phyloP scores from a whole-genome alignment of 2,888 invertebrate genomes.

The Rhagium mordax region DNA sequence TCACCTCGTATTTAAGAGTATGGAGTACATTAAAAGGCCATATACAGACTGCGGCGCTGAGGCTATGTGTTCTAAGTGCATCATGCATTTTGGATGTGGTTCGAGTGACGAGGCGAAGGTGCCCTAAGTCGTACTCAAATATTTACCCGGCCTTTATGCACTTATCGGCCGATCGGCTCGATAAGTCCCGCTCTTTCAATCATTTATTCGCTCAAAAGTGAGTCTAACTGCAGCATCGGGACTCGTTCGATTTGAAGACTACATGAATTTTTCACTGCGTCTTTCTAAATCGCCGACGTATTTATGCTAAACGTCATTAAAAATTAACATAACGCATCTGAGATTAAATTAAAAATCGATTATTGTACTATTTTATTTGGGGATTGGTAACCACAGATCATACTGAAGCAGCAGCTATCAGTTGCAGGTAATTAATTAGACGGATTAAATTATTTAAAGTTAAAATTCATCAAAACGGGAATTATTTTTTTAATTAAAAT shows the following conservation, averaged over 20 bases:
- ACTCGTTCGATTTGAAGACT: slow-evolving; percentile 9
- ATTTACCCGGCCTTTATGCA: slow-evolving; percentile 57
- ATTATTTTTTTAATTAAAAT: no score
- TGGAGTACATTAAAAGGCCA: slow-evolving; percentile 45
- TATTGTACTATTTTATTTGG: background rate
- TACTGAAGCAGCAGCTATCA: background rate
- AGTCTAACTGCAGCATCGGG: slow-evolving; percentile 18
- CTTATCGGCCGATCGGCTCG: slow-evolving; percentile 48
- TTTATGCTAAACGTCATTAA: background rate
- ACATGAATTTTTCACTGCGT: slow-evolving; percentile 22
- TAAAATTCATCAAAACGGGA: no score
- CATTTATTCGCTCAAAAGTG: slow-evolving; percentile 29
- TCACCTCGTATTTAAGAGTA: slow-evolving; percentile 22
- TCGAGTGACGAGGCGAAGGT: slow-evolving; percentile 55
- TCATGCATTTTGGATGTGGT: slow-evolving; percentile 61
- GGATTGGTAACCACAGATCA: background rate
- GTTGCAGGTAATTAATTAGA: background rate
- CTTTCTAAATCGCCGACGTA: background rate
- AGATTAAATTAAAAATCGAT: slow-evolving; percentile 7
- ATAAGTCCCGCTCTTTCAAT: slow-evolving; percentile 33
- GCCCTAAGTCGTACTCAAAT: slow-evolving; percentile 59
- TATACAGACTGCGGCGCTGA: slow-evolving; percentile 43
- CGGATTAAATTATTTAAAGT: no score
- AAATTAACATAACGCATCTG: slow-evolving; percentile 2
- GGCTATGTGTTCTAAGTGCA: slow-evolving; percentile 48